A percentile compares a stretch with the other conserved stretches of the same genome.
phyloP scores from a whole-genome alignment of 2,113 vertebrate genomes.

The Xenus cinereus region DNA sequence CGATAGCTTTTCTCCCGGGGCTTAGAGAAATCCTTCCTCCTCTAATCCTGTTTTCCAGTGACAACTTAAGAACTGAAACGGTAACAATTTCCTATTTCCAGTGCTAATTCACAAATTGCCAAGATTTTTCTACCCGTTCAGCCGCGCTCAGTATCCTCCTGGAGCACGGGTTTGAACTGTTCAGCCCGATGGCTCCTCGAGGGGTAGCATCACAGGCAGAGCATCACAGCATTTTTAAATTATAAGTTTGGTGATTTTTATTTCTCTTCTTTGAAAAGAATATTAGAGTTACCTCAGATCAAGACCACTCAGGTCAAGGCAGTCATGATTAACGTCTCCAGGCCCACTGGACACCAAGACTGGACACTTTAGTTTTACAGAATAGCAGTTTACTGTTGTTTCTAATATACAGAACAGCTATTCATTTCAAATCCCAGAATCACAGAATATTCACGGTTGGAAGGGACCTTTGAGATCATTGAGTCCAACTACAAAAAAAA shows the following conservation, averaged over 20 bases:
- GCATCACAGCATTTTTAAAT: not conserved
- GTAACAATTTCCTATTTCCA: not conserved
- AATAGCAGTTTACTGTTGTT: not conserved
- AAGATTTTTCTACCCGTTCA: not conserved
- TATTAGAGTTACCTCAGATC: not conserved
- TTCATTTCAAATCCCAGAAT: not conserved
- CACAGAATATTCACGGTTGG: too few relatives aligned
- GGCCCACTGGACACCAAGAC: not conserved
- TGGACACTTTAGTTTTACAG: not conserved
- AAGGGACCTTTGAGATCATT: too few relatives aligned
- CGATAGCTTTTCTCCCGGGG: not conserved
- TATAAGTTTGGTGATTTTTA: not conserved
- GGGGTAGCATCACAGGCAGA: rapidly evolving
- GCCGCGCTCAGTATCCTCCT: rapidly evolving
- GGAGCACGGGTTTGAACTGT: rapidly evolving
- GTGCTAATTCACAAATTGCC: slow-evolving; percentile 41
- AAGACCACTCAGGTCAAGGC: not conserved
- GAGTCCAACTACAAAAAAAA: too few relatives aligned
- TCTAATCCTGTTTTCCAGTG: slow-evolving; percentile 48
- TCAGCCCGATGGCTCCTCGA: not conserved
- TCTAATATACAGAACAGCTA: not conserved
- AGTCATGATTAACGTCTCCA: not conserved
- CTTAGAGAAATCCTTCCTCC: slow-evolving; percentile 29
- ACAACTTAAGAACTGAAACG: slow-evolving; percentile 33
- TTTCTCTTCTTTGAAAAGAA: not conserved